phyloP scores from a whole-genome alignment of 1,140 invertebrate genomes.

The Drosophila pachea region DNA sequence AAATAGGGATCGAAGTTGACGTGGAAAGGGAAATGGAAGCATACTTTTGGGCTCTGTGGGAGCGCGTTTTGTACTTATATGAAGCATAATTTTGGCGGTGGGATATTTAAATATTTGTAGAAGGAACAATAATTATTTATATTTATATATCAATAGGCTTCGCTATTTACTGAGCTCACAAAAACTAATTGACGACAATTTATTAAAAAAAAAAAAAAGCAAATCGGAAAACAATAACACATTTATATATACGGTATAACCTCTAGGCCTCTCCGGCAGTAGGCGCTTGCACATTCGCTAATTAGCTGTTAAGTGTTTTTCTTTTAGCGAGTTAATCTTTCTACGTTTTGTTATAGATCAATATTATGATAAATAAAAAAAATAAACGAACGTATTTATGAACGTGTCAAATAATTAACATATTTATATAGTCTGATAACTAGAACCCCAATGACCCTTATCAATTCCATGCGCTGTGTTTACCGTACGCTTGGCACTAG shows the following conservation, averaged over 20 bases:
- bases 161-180: slow-evolving; percentile 26
- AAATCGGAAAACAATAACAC: slow-evolving; percentile 13
- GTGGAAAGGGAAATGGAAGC: slow-evolving; percentile 8
- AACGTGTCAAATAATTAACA: slow-evolving; percentile 21
- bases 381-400: slow-evolving; percentile 33
- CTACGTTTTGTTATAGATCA: slow-evolving; percentile 65
- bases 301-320: slow-evolving; percentile 56
- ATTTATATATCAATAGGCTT: slow-evolving; percentile 20
- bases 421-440: slow-evolving; percentile 48
- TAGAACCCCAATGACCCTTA: slow-evolving; percentile 27
- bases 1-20: slow-evolving; percentile 19
- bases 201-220: slow-evolving; percentile 11
- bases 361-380: slow-evolving; percentile 62
- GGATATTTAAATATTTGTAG: slow-evolving; percentile 31
- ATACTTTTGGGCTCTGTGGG: slow-evolving; percentile 29
- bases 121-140: slow-evolving; percentile 22
- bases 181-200: slow-evolving; percentile 19
- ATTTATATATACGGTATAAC: neutral
- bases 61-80: slow-evolving; percentile 39
- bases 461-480: slow-evolving; percentile 18
- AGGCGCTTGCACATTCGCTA: slow-evolving; percentile 25
- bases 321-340: slow-evolving; percentile 55
- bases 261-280: slow-evolving; percentile 12
- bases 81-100: slow-evolving; percentile 61
- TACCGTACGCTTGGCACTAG: neutral